Evolutionary conservation across 2,797 vertebrate species (phyloP).

Genomic region (Aplochiton taeniatus): DNA sequence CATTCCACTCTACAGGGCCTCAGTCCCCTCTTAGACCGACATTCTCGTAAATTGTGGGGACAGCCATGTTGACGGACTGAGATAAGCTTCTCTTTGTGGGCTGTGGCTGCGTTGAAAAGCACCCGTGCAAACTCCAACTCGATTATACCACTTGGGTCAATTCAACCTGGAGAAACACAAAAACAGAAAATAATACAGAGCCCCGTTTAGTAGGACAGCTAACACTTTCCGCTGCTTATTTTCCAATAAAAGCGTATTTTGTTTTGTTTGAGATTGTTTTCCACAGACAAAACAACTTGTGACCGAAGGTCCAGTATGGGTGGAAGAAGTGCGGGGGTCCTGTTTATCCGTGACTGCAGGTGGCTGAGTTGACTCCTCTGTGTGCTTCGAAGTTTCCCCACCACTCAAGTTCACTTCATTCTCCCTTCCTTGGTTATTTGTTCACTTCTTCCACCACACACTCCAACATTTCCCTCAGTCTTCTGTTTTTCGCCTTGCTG

Average conservation of each 20-base stretch:
- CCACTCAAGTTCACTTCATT: slow-evolving; percentile 50
- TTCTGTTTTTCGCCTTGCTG: slow-evolving; percentile 56
- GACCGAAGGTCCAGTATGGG: slow-evolving; percentile 47
- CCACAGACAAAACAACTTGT: slow-evolving; percentile 50
- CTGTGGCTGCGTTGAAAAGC: slow-evolving; percentile 37
- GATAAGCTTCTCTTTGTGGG: slow-evolving; percentile 66
- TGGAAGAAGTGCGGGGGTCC: slow-evolving; percentile 49
- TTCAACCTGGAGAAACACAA: slow-evolving; percentile 45
- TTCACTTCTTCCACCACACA: slow-evolving; percentile 74
- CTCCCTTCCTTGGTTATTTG: slow-evolving; percentile 56
- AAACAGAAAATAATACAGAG: slow-evolving; percentile 39
- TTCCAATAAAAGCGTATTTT: slow-evolving; percentile 40
- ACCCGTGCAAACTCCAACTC: slow-evolving; percentile 42
- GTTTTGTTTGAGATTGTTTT: slow-evolving; percentile 45
- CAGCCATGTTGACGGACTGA: slow-evolving; percentile 46
- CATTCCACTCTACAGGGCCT: slow-evolving; percentile 57
- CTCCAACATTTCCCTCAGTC: slow-evolving; percentile 58
- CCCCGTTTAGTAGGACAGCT: slow-evolving; percentile 37
- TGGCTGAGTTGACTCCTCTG: slow-evolving; percentile 47
- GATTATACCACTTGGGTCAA: slow-evolving; percentile 52
- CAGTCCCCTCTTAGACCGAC: slow-evolving; percentile 42
- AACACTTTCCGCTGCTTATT: slow-evolving; percentile 54
- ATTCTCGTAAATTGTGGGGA: slow-evolving; percentile 63
- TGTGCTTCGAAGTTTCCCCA: slow-evolving; percentile 62
- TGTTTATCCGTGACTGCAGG: slow-evolving; percentile 59